Base-by-base conservation (phyloP, 2,113 vertebrate genomes). In the Neolamprologus toae region DNA sequence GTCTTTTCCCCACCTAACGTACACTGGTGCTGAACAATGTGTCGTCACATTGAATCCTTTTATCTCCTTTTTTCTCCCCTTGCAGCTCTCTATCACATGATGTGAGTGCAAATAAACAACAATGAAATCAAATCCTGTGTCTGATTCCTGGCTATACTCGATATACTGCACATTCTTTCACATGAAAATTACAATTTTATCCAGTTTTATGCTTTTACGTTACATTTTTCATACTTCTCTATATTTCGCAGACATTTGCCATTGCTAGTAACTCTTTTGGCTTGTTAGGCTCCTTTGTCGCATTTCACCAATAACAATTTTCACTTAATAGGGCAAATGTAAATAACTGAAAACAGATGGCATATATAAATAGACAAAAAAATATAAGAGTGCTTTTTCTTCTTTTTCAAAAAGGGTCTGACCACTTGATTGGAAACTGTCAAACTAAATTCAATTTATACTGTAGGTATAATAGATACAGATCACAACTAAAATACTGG, bases 21-120 rank as follows among this genome's bases (percentile, higher is more conserved):
- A 90, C 88, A 92, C 90, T 88, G 95, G 95, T 96, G 95, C 95
- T 95, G 87, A 94, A 94, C 82, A 92, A 90, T 92, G 87, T 92
- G 61, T 89, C 13, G 8, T 91, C 91, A 93, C 86, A 88, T 92
- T 90, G 85, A 79, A 37, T 86, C 80, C 71, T 80, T 86, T 90
- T 90, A 84, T 93, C 35, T 90, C 63, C 51, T 21, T 26, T 54
- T 59, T 31, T 9, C 3, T 8, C 37, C 35, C 54, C 13, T 92
- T 92, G 90, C 92, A 94, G 91, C 92, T 94, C 87, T 94, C 90
- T 92, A 90, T 94, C 93, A 95, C 95, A 94, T 94, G 92, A 93
- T 93, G 89, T 92, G 90, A 94, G 93, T 96, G 94, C 94, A 95
- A 95, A 95, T 96, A 95, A 96, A 96, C 85, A 91, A 95, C 90